Conservation (phyloP, 2,888 invertebrate species). For the Diploptera punctata region DNA sequence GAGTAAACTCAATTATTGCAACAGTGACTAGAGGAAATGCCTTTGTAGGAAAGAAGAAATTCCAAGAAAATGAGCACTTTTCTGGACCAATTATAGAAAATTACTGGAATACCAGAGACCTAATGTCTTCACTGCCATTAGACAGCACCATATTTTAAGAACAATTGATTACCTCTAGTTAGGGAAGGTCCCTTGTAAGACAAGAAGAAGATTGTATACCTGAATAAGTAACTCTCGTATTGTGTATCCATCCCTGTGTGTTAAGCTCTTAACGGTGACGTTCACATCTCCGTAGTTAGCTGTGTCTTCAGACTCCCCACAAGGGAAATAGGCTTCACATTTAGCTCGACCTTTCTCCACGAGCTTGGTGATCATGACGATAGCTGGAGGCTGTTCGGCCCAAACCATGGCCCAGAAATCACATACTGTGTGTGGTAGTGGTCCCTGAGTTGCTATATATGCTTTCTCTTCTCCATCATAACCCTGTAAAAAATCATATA, state of each 20-base stretch:
- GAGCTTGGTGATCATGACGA: slow-evolving; percentile 92
- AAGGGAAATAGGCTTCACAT: slow-evolving; percentile 89
- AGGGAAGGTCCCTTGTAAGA: not conserved
- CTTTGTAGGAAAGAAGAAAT: no score
- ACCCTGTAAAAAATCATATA: no score
- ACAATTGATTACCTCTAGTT: not conserved
- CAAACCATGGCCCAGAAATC: slow-evolving; percentile 93
- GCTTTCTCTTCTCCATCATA: slow-evolving; percentile 86
- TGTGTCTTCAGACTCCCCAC: slow-evolving; percentile 44
- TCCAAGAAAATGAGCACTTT: no score
- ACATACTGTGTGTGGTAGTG: slow-evolving; percentile 84
- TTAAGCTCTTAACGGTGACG: slow-evolving; percentile 58
- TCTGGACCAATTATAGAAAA: no score
- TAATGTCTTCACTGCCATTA: no score
- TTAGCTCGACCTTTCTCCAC: slow-evolving; percentile 83
- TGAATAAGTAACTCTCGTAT: slow-evolving; percentile 60
- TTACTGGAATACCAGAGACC: no score
- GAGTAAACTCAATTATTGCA: no score
- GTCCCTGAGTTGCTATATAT: slow-evolving; percentile 94
- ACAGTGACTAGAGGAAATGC: no score
- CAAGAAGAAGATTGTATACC: slow-evolving; percentile 57
- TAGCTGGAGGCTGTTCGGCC: slow-evolving; percentile 62
- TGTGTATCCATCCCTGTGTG: slow-evolving; percentile 60
- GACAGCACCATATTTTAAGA: no score
- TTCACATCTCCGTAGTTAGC: slow-evolving; percentile 59